Conservation (phyloP, 2,113 vertebrate genomes). For the Austrofundulus limnaeus region DNA sequence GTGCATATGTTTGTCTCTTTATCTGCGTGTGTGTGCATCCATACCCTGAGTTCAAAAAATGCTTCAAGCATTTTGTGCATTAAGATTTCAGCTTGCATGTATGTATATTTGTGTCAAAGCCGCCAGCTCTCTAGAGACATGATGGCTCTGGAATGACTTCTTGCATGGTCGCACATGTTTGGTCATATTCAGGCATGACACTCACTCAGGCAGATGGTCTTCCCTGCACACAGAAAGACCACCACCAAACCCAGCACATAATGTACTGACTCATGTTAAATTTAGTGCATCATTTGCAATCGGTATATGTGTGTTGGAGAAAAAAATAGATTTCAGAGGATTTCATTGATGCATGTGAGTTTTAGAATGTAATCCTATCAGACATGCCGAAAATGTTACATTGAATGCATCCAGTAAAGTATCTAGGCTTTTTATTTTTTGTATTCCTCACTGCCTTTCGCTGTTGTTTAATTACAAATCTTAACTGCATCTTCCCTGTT, state of each 20-base stretch:
- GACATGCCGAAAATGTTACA: neutral
- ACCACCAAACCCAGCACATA: conserved; percentile 15
- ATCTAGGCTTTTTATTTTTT: neutral
- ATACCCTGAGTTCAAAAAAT: neutral
- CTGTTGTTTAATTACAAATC: conserved; percentile 10
- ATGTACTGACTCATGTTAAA: neutral
- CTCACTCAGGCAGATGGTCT: conserved; percentile 52
- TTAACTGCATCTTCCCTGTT: neutral
- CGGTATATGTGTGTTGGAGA: neutral
- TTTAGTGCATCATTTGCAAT: neutral
- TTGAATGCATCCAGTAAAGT: neutral
- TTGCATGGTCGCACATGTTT: conserved; percentile 60
- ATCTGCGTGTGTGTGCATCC: neutral
- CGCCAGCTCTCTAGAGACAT: conserved; percentile 45
- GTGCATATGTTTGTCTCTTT: neutral
- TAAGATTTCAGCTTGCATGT: neutral
- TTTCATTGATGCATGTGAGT: neutral
- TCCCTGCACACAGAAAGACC: conserved; percentile 7
- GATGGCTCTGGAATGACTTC: conserved; percentile 41
- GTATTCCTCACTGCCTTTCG: neutral
- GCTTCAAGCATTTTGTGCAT: conserved; percentile 7
- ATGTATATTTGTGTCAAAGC: neutral
- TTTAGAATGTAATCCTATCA: neutral
- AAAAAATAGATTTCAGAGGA: neutral
- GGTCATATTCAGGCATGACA: conserved; percentile 25